A percentile compares a stretch with the other conserved stretches of the same genome.
Conservation (phyloP, 2,888 invertebrate genomes). For the Limnephilus auricula region DNA sequence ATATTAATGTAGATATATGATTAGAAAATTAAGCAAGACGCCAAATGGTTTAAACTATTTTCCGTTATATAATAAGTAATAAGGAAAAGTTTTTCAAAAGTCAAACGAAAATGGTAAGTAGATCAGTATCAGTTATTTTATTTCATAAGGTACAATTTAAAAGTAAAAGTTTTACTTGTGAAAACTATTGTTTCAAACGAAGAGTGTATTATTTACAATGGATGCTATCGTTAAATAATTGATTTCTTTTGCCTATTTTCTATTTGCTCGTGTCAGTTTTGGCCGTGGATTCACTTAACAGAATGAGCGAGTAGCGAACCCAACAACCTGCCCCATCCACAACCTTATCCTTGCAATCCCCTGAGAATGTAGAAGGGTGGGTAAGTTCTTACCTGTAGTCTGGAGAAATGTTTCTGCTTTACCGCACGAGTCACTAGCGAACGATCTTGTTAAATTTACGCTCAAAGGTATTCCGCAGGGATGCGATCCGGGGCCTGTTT, state of each 20-base stretch:
- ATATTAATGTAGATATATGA: background rate
- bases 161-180: too few species aligned
- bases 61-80: too few species aligned
- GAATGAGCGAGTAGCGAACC: conserved; percentile 21
- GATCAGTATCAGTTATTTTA: too few species aligned
- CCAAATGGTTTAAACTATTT: background rate
- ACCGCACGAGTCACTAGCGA: conserved; percentile 8
- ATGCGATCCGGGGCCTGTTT: background rate
- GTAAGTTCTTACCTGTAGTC: background rate
- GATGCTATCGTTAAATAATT: background rate
- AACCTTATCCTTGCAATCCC: background rate
- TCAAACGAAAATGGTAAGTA: too few species aligned
- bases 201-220: too few species aligned
- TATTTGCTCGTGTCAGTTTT: background rate
- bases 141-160: too few species aligned
- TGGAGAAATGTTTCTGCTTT: conserved; percentile 10
- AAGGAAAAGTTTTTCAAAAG: too few species aligned
- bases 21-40: background rate
- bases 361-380: background rate
- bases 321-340: conserved; percentile 23
- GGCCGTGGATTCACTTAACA: conserved; percentile 8
- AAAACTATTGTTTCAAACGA: background rate
- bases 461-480: background rate
- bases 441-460: background rate
- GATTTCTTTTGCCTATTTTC: background rate